Evolutionary conservation across 2,888 invertebrate species (phyloP).

Genomic region (Operophtera brumata): DNA sequence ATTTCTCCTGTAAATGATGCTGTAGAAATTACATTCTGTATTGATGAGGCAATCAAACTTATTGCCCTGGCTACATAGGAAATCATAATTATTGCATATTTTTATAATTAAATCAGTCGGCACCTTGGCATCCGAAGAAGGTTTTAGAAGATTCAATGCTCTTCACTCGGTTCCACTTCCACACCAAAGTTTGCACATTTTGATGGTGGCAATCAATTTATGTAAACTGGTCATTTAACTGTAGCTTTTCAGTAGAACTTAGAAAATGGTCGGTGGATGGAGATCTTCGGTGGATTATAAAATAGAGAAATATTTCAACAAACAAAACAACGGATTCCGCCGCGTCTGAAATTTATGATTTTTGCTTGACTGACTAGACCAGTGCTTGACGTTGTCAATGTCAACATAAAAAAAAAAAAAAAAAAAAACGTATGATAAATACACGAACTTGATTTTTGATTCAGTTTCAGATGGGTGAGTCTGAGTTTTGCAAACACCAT

Average conservation of each 20-base stretch:
- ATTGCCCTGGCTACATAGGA: slow-evolving; percentile 60
- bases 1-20: slow-evolving; percentile 63
- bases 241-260: neutral
- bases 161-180: neutral
- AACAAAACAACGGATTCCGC: too few relatives aligned
- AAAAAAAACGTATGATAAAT: too few relatives aligned
- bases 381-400: too few relatives aligned
- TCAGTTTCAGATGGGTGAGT: too few relatives aligned
- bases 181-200: neutral
- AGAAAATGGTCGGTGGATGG: too few relatives aligned
- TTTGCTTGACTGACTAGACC: too few relatives aligned
- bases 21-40: slow-evolving; percentile 53
- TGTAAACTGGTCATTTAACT: too few relatives aligned
- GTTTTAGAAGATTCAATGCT: neutral
- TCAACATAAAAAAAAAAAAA: too few relatives aligned
- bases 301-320: neutral
- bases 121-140: neutral
- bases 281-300: neutral
- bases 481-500: too few relatives aligned
- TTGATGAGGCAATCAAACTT: slow-evolving; percentile 50
- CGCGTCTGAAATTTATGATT: too few relatives aligned
- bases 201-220: neutral
- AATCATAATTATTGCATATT: slow-evolving; percentile 51
- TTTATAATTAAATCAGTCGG: neutral
- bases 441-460: too few relatives aligned